Base-by-base conservation (phyloP, 2,888 invertebrate genomes). In the Orgyia antiqua region DNA sequence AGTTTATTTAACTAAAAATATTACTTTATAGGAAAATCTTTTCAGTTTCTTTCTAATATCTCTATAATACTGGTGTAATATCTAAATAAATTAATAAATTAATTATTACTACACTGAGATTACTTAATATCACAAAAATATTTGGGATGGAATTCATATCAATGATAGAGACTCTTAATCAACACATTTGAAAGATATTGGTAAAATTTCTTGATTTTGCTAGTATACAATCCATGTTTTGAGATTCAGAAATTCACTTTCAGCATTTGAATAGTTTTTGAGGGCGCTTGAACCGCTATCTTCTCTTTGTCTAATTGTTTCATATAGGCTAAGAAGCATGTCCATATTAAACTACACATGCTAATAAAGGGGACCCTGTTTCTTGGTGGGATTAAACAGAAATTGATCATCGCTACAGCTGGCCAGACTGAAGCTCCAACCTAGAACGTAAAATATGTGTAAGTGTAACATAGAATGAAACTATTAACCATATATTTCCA, bases 281-380 rank as follows among this genome's bases (percentile, higher is more conserved):
- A 38, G 31, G 56, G 34, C 9, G 79, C 48, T n/a, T n/a, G n/a
- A n/a, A n/a, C n/a, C n/a, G n/a, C n/a, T n/a, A n/a, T n/a, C 27
- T 67, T 46, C 41, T 79, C 75, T 52, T 75, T 75, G 31, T 86
- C 83, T 36, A 78, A 53, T 44, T 93, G 90, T 69, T 94, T 94
- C 93, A 94, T 93, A 51, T 93, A 94, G 0, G 94, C 93, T 32
- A 94, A 79, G 62, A 93, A 94, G 50, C 91, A 91, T 3, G 93
- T 93, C 94, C 94, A 94, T 42, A 93, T 67, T 29, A 94, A 86
- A 66, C 93, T 93, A 65, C 93, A 93, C 17, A 89, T 65, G 57
- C 93, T 93, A 12, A 93, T 93, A 56, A 93, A 93, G 13, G 91
- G 90, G 3, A 94, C 93, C 43, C 94, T 88, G 67, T 94, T 93